Evolutionary conservation across 2,888 invertebrate species (phyloP).

Genomic region (Stenoptilia bipunctidactyla): DNA sequence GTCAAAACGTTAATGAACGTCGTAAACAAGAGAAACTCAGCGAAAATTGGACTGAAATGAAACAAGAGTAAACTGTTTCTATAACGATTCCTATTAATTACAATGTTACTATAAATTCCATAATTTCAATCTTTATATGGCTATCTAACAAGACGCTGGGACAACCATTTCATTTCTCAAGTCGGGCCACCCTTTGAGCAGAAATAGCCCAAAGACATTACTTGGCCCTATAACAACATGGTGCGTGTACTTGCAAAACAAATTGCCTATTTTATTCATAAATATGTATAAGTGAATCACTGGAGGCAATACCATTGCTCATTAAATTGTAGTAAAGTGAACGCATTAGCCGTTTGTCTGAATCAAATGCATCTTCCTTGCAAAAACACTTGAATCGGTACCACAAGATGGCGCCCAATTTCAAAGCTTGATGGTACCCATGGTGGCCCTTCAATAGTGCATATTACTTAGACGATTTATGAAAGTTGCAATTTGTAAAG

Average conservation of each 20-base stretch:
- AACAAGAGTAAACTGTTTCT: no score
- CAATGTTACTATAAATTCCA: no score
- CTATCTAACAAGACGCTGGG: background rate
- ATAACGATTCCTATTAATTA: no score
- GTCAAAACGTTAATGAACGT: no score
- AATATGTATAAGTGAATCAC: constrained; percentile 49
- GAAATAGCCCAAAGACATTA: constrained; percentile 28
- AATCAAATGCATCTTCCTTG: constrained; percentile 51
- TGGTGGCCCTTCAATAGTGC: no score
- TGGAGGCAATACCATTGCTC: constrained; percentile 41
- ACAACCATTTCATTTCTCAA: constrained; percentile 14
- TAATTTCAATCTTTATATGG: background rate
- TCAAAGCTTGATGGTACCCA: no score
- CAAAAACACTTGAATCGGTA: no score
- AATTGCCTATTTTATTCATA: constrained; percentile 48
- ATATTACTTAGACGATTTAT: constrained; percentile 33
- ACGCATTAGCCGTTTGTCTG: constrained; percentile 35
- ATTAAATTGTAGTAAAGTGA: constrained; percentile 45
- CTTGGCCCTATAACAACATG: constrained; percentile 31
- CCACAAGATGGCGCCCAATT: no score
- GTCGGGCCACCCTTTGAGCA: constrained; percentile 38
- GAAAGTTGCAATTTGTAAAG: constrained; percentile 37
- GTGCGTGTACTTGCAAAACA: constrained; percentile 21
- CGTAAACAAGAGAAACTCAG: background rate
- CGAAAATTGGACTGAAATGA: no score